Evolutionary conservation across 1,140 invertebrate species (phyloP).

Genomic region (Neocloeon triangulifer): DNA sequence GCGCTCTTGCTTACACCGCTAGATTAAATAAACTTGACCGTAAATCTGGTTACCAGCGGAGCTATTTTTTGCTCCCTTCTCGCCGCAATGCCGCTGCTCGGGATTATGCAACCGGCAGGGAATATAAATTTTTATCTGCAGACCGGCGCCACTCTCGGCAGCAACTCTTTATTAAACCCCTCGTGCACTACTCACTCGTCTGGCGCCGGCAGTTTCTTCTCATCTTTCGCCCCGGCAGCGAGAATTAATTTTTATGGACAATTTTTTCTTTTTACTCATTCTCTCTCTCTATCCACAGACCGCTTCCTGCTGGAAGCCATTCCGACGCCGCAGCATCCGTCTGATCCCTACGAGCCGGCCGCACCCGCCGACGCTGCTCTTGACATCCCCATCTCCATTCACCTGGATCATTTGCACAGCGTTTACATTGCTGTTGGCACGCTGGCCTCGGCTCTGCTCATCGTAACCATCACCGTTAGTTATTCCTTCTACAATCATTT

Average conservation of each 20-base stretch:
- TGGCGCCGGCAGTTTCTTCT: neutral
- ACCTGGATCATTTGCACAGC: constrained; percentile 44
- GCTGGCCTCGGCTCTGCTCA: constrained; percentile 36
- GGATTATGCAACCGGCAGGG: no score
- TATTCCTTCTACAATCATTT: no score
- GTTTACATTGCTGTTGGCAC: constrained; percentile 49
- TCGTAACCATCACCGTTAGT: constrained; percentile 42
- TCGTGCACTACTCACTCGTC: no score
- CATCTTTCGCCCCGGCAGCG: neutral
- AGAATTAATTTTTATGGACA: neutral
- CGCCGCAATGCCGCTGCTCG: neutral
- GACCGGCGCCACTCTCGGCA: no score
- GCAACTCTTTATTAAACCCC: no score
- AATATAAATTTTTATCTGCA: no score
- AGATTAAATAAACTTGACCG: no score
- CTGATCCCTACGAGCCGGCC: constrained; percentile 18
- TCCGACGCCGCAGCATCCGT: constrained; percentile 15
- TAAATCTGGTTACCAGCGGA: neutral
- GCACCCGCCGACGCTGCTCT: constrained; percentile 12
- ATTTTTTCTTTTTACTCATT: neutral
- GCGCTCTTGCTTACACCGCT: constrained; percentile 2
- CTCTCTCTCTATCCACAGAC: no score
- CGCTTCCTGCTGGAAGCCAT: constrained; percentile 30
- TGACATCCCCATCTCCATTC: constrained; percentile 31
- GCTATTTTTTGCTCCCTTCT: constrained; percentile 5